phyloP scores from a whole-genome alignment of 2,888 invertebrate genomes.

The Operophtera brumata region DNA sequence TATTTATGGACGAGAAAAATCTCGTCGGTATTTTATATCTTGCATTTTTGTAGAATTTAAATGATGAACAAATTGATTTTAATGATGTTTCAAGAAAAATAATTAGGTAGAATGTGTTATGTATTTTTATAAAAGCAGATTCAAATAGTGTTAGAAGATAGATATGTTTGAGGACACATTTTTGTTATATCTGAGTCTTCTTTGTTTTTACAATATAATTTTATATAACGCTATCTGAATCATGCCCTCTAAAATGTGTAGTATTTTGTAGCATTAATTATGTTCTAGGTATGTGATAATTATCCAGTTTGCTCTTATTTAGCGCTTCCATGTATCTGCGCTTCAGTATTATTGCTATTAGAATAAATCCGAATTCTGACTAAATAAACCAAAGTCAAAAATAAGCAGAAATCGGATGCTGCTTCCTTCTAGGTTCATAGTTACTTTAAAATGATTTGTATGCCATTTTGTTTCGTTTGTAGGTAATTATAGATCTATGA shows the following conservation, averaged over 20 bases:
- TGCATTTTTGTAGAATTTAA: slow-evolving; percentile 30
- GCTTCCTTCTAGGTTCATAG: slow-evolving; percentile 40
- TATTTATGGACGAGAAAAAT: slow-evolving; percentile 10
- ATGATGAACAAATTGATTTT: slow-evolving; percentile 26
- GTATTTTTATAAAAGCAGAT: slow-evolving; percentile 1
- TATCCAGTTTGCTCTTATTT: slow-evolving; percentile 11
- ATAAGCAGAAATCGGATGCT: slow-evolving; percentile 45
- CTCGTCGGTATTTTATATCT: slow-evolving; percentile 19
- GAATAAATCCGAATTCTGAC: slow-evolving; percentile 44
- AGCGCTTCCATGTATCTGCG: slow-evolving; percentile 29
- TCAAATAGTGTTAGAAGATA: not conserved
- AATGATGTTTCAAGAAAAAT: slow-evolving; percentile 17
- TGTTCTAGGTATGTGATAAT: slow-evolving; percentile 20
- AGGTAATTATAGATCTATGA: slow-evolving; percentile 55
- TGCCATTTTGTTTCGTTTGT: slow-evolving; percentile 64
- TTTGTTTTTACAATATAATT: not conserved
- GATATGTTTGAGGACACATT: not conserved
- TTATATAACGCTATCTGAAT: slow-evolving; percentile 3
- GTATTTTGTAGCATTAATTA: slow-evolving; percentile 1
- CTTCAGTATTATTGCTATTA: slow-evolving; percentile 56
- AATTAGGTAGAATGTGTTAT: not conserved
- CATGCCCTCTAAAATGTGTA: slow-evolving; percentile 1
- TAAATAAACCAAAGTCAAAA: slow-evolving; percentile 60
- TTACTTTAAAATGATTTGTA: slow-evolving; percentile 58
- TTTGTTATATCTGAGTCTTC: not conserved